Evolutionary conservation across 1,140 invertebrate genomes (phyloP), one percentile per base, ranked within the genome.

Genomic region (Drosophila bocqueti): DNA sequence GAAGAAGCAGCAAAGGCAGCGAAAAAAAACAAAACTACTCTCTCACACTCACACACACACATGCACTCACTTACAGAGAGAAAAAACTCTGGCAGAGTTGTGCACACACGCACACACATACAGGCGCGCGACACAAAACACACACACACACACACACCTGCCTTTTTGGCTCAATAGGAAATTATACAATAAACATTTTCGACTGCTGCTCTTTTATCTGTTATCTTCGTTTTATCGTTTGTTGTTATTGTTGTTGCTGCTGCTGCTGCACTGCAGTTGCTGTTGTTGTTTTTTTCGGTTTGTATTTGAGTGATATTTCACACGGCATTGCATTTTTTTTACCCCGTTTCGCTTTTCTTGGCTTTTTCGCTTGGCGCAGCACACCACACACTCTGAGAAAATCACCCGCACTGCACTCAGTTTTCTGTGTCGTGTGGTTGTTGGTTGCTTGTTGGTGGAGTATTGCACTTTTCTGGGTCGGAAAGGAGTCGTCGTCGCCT

Each of bases 131-230:
- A 38, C 52, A 24, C 50, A 52, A 34, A 65, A 72, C 54, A 62
- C 40, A 47, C 65, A 62, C 57, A 58, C 40, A 54, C 65, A 62
- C 50, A 58, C 42, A 65, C 49, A 49, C 31, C 36, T 47, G 69
- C 52, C 43, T 43, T 45, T 58, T 58, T 58, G 55, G 55, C 55
- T 64, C 63, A 66, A 63, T 66, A 36, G 36, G 52, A 79, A 84
- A 85, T 85, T 85, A 85, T 85, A 85, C 83, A 85, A 85, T 84
- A 85, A 85, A 85, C 68, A 85, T 85, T 85, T 85, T 78, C 59
- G 62, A 64, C 55, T 58, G 36, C 63, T 76, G 40, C 36, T 66
- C 38, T 62, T 60, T 63, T 55, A 60, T 59, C 47, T 76, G 69
- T 76, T 66, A 47, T 66, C 58, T 45, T 50, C 49, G 42, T 68